phyloP scores from a whole-genome alignment of 2,888 invertebrate genomes.

The Trissonchulus sp. region DNA sequence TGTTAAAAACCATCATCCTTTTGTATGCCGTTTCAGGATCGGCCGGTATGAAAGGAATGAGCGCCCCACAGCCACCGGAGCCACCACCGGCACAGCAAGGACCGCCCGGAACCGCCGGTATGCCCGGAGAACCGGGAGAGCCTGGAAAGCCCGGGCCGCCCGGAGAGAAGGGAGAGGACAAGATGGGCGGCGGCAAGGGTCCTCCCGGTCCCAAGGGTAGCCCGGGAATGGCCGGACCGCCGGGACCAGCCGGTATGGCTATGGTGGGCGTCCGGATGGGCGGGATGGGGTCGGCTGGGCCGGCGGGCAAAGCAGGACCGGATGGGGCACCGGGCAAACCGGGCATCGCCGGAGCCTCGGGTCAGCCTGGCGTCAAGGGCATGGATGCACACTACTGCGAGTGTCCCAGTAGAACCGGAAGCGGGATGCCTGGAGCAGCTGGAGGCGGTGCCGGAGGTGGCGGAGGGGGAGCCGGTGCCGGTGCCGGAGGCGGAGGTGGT shows the following conservation, averaged over 20 bases:
- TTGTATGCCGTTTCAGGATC: not conserved
- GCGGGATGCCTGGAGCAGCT: not conserved
- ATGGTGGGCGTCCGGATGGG: too few relatives aligned
- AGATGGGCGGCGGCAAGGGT: constrained; percentile 43
- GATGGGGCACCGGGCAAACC: constrained; percentile 1
- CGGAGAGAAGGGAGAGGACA: constrained; percentile 42
- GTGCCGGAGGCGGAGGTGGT: too few relatives aligned
- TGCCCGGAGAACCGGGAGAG: constrained; percentile 44
- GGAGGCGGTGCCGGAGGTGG: not conserved
- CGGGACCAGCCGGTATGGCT: not conserved
- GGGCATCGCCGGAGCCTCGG: not conserved
- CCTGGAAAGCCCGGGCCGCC: constrained; percentile 43
- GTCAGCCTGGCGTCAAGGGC: not conserved
- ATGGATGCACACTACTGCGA: not conserved
- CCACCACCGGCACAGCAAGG: constrained; percentile 36
- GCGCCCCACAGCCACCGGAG: not conserved
- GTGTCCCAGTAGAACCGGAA: not conserved
- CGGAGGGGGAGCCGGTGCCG: too few relatives aligned
- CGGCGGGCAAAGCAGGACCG: not conserved
- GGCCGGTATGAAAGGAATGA: not conserved
- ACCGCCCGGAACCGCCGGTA: constrained; percentile 36
- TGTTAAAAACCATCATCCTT: too few relatives aligned
- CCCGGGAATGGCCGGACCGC: constrained; percentile 38
- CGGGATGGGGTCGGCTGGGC: not conserved
- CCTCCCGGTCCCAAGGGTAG: constrained; percentile 42